Base-by-base conservation (phyloP, 1,140 invertebrate genomes). In the Sycobia sp. region DNA sequence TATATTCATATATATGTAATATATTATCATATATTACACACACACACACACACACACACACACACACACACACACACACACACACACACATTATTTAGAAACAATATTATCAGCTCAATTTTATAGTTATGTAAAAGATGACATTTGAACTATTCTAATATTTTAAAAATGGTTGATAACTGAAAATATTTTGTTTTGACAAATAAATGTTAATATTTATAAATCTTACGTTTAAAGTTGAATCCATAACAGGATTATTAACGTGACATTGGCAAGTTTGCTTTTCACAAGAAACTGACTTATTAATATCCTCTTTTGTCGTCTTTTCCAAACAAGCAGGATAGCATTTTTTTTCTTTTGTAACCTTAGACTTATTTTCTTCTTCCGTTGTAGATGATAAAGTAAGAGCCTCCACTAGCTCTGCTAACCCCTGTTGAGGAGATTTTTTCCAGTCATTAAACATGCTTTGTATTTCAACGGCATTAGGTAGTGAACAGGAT, bases 401-500 rank as follows among this genome's bases (percentile, higher is more conserved):
- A 22, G 49, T 65, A 13, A 65, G 41, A 14, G 63, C 63, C 34
- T 65, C 63, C 8, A 65, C 63, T 55, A 65, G 60, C 41, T 65
- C 57, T 4, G 63, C 51, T 41, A 65, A 51, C 43, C 57, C 60
- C n/a, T 65, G 56, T 49, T 65, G 50, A 32, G 63, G 63, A 55
- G 63, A 65, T 41, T 60, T 60, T 43, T 65, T 65, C 63, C 63
- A 65, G 41, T 65, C 63, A 50, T 55, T 60, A 55, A 65, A 60
- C 63, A 65, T 65, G 41, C 57, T 65, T 43, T 65, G 56, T 39
- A 65, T 65, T 65, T 65, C 63, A 29, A 65, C 22, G 4, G 57
- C 56, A 46, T 65, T 51, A 13, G 62, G 46, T 18, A 57, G 46
- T 25, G 46, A 51, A 44, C 54, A 57, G 0, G 50, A 34, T 38